phyloP scores from a whole-genome alignment of 2,888 invertebrate genomes.

The Melinopterus prodromus region DNA sequence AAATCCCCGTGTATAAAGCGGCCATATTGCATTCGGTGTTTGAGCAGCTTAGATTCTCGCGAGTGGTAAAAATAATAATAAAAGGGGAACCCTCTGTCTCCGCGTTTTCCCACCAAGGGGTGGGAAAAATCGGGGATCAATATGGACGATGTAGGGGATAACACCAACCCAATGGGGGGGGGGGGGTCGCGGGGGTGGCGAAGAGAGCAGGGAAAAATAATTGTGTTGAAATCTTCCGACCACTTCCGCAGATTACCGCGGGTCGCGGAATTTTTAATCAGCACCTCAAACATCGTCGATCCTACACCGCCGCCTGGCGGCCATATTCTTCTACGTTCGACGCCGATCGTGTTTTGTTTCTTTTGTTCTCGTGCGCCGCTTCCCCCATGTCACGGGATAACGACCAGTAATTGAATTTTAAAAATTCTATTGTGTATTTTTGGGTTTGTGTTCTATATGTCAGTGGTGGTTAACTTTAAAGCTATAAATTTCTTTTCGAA shows the following conservation, averaged over 20 bases:
- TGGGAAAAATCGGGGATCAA: slow-evolving; percentile 16
- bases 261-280: slow-evolving; percentile 60
- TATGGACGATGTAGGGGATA: slow-evolving; percentile 10
- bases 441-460: no score
- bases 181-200: neutral
- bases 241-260: slow-evolving; percentile 58
- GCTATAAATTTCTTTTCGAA: no score
- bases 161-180: neutral
- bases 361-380: neutral
- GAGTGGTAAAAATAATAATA: slow-evolving; percentile 25
- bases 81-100: slow-evolving; percentile 17
- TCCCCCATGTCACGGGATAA: neutral
- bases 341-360: neutral
- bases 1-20: neutral
- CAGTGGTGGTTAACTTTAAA: no score
- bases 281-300: slow-evolving; percentile 58
- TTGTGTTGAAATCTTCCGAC: slow-evolving; percentile 42
- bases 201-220: slow-evolving; percentile 15
- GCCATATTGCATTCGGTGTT: slow-evolving; percentile 10
- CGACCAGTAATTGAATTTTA: neutral
- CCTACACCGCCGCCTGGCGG: neutral
- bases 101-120: slow-evolving; percentile 11
- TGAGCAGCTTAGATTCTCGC: slow-evolving; percentile 4
- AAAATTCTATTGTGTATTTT: slow-evolving; percentile 27
- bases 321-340: neutral